These are phyloP conservation scores for Chionomys nivalis DNA, from an alignment of 2,113 vertebrate genomes.

Conservation along the genomic window DNA sequence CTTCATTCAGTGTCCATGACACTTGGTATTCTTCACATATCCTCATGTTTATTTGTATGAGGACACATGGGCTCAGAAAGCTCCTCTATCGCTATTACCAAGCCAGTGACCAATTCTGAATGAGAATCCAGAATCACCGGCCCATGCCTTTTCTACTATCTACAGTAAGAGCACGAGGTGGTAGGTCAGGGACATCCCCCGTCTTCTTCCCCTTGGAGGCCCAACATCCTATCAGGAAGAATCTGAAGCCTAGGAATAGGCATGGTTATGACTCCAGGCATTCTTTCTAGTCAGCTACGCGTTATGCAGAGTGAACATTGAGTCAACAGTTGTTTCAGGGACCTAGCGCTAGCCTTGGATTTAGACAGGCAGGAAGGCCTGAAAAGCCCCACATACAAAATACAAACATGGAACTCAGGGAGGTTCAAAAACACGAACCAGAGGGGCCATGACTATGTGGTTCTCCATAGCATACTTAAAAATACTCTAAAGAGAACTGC, in stretches of 20 bases:
- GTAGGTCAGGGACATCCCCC: not conserved
- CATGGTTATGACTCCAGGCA: no score
- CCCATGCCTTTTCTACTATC: not conserved
- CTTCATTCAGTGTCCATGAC: not conserved
- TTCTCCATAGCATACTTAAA: not conserved
- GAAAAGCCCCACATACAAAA: not conserved
- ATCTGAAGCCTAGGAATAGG: not conserved
- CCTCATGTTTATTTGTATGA: slow-evolving; percentile 5
- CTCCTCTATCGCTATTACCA: not conserved
- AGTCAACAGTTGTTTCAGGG: not conserved
- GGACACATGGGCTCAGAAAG: slow-evolving; percentile 28
- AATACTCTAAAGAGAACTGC: not conserved
- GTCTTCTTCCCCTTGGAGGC: not conserved
- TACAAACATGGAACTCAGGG: not conserved
- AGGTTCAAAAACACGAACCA: not conserved
- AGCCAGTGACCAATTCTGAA: slow-evolving; percentile 32
- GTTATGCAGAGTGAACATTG: not conserved
- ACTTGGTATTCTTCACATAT: not conserved
- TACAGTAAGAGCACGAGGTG: not conserved
- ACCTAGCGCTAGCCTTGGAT: not conserved
- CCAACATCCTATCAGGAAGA: not conserved
- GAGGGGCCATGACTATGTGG: not conserved
- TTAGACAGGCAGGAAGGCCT: not conserved
- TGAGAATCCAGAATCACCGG: not conserved
- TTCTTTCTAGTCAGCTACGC: not conserved